Percentiles rank a stretch among this genome's conserved stretches.
These are phyloP conservation scores for Cyphomyrus plagiostoma DNA, from an alignment of 2,113 vertebrate species.

Conservation along the genomic window DNA sequence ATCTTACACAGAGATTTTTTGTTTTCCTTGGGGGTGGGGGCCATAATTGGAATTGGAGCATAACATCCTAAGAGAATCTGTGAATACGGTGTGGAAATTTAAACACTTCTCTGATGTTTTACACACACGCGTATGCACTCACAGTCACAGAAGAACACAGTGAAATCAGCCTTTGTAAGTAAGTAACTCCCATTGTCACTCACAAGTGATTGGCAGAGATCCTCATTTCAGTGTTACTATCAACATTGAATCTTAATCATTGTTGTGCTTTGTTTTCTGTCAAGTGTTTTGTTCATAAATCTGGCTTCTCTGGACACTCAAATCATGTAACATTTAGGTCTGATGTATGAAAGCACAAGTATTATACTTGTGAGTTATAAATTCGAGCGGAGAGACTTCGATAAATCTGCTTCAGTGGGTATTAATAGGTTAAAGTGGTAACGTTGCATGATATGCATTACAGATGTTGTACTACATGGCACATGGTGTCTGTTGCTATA, in stretches of 20 bases:
- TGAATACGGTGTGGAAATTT: slow-evolving; percentile 56
- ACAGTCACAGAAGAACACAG: neutral
- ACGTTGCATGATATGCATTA: neutral
- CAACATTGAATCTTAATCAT: neutral
- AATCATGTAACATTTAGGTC: neutral
- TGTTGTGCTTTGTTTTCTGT: neutral
- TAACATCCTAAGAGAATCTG: slow-evolving; percentile 58
- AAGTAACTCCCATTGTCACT: neutral
- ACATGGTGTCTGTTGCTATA: neutral
- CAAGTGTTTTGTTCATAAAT: neutral
- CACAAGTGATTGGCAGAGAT: neutral
- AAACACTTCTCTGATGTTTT: slow-evolving; percentile 45
- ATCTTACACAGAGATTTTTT: slow-evolving; percentile 64
- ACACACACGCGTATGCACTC: neutral
- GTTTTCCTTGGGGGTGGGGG: slow-evolving; percentile 33
- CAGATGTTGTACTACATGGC: neutral
- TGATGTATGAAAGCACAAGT: neutral
- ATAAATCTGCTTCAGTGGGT: neutral
- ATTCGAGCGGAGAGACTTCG: neutral
- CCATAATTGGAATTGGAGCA: slow-evolving; percentile 65
- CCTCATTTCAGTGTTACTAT: neutral
- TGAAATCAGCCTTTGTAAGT: neutral
- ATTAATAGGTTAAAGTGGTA: neutral
- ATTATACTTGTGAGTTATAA: neutral
- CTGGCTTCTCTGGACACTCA: neutral